phyloP scores from a whole-genome alignment of 2,888 invertebrate genomes.

The Caenorhabditis imperialis region DNA sequence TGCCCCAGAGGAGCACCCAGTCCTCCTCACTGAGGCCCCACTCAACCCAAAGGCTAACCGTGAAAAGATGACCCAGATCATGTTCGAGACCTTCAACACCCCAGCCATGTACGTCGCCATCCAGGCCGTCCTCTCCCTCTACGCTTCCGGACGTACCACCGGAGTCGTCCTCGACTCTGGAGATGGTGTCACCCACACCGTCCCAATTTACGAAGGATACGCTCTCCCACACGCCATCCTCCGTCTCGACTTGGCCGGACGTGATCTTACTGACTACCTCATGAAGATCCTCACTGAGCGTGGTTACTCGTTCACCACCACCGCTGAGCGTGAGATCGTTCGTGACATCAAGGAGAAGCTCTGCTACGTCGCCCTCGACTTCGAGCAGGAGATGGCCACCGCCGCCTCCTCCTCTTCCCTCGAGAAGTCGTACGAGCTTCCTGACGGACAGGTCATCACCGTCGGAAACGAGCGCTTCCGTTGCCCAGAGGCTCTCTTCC shows the following conservation, averaged over 20 bases:
- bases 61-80: constrained; percentile 93
- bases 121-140: constrained; percentile 92
- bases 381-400: constrained; percentile 93
- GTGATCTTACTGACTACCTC: constrained; percentile 81
- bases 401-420: constrained; percentile 90
- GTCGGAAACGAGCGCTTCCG: constrained; percentile 85
- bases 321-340: constrained; percentile 86
- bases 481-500: constrained; percentile 85
- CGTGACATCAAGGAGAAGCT: constrained; percentile 93
- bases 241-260: constrained; percentile 80
- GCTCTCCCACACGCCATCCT: constrained; percentile 81
- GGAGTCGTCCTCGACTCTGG: constrained; percentile 87
- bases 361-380: constrained; percentile 97
- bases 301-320: constrained; percentile 79
- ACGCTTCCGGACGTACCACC: constrained; percentile 83
- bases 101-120: constrained; percentile 89
- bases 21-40: constrained; percentile 91
- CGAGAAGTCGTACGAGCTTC: constrained; percentile 91
- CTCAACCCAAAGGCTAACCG: constrained; percentile 94
- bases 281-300: constrained; percentile 80
- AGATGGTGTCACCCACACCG: constrained; percentile 88
- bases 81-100: constrained; percentile 86
- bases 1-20: constrained; percentile 94
- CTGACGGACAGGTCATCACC: constrained; percentile 85
- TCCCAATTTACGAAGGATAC: constrained; percentile 87